Evolutionary conservation across 2,113 vertebrate species (phyloP).

Genomic region (Phaethornis superciliosus): DNA sequence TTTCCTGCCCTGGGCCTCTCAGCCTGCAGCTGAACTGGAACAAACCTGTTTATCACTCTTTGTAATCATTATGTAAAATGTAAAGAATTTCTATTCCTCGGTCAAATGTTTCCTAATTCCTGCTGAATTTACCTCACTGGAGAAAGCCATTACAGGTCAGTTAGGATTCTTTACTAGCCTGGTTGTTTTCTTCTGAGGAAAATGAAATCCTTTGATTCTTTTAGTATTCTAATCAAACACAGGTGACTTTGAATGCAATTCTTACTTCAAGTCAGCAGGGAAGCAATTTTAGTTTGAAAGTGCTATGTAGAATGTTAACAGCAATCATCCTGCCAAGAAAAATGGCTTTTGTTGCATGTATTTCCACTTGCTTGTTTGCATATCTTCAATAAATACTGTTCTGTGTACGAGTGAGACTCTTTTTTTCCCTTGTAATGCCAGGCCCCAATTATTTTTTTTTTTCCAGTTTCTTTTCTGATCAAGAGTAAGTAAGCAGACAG

Average conservation of each 20-base stretch:
- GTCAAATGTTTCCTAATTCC: background rate
- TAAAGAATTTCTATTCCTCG: background rate
- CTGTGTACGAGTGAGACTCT: background rate
- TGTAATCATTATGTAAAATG: background rate
- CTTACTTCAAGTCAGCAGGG: background rate
- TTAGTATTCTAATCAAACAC: background rate
- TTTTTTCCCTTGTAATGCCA: accelerated
- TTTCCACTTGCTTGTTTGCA: background rate
- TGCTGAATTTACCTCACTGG: background rate
- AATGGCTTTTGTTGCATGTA: background rate
- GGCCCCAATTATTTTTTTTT: background rate
- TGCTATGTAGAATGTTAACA: background rate
- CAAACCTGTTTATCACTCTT: background rate
- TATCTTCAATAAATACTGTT: slow-evolving; percentile 18
- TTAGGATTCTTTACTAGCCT: background rate
- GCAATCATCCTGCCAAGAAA: background rate
- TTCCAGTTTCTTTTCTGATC: background rate
- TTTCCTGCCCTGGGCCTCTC: background rate
- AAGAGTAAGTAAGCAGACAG: background rate
- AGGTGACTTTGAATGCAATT: background rate
- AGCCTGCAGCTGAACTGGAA: background rate
- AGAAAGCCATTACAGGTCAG: background rate
- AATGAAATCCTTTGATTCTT: background rate
- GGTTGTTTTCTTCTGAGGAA: background rate
- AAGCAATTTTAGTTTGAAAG: background rate